Conservation (phyloP, 1,140 invertebrate genomes). For the Neodiprion fabricii region DNA sequence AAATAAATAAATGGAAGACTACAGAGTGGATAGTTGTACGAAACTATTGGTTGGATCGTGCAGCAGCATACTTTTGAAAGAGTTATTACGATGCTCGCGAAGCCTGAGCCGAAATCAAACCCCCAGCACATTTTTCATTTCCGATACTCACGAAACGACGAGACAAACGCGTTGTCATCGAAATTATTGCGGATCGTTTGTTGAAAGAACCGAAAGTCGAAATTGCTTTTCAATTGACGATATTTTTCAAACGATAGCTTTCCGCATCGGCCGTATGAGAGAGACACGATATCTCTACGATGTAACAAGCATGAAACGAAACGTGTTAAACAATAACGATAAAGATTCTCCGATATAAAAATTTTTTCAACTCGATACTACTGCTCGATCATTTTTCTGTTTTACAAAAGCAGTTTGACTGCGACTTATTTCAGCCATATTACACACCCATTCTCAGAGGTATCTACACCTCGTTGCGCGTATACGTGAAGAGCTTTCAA, state of each 20-base stretch:
- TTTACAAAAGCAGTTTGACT: no score
- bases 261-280: not conserved
- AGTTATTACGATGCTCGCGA: slow-evolving; percentile 2
- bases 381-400: not conserved
- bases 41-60: not conserved
- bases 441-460: no score
- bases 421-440: no score
- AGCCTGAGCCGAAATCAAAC: not conserved
- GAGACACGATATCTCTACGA: no score
- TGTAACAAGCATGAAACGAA: no score
- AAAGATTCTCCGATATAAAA: not conserved
- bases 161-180: not conserved
- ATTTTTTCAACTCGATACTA: not conserved
- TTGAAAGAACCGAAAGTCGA: slow-evolving; percentile 15
- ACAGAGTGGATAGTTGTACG: no score
- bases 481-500: no score
- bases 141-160: not conserved
- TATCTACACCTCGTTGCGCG: no score
- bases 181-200: not conserved
- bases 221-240: slow-evolving; percentile 29
- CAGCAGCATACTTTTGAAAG: not conserved
- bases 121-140: not conserved
- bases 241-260: slow-evolving; percentile 30
- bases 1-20: no score
- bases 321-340: not conserved